Conservation (phyloP, 2,113 vertebrate genomes). For the Hemiprocne comata region DNA sequence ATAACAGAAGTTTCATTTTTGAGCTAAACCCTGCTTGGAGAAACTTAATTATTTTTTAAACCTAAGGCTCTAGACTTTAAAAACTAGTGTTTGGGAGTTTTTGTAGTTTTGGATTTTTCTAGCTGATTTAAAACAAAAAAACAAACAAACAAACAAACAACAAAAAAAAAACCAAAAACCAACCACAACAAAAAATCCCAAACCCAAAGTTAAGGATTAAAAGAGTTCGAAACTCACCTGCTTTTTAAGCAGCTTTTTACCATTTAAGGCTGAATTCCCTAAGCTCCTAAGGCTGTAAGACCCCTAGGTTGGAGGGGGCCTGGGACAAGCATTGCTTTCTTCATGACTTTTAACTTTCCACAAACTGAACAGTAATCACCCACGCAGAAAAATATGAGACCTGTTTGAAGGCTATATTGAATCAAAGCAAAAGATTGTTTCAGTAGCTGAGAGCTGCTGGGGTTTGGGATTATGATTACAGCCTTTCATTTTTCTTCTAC, state of each 20-base stretch:
- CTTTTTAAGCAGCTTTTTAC: background rate
- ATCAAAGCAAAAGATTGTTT: background rate
- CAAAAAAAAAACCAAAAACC: background rate
- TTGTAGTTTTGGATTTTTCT: background rate
- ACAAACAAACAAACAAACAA: background rate
- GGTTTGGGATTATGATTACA: background rate
- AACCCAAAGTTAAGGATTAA: background rate
- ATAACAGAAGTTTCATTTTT: background rate
- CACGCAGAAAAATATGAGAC: background rate
- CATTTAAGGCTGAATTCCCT: background rate
- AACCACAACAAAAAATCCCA: too few relatives aligned
- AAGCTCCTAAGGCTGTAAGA: background rate
- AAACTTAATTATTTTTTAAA: background rate
- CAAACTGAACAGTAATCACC: background rate
- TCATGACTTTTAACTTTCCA: background rate
- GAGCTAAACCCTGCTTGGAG: background rate
- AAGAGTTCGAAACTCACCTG: background rate
- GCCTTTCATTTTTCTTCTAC: background rate
- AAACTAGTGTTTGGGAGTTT: background rate
- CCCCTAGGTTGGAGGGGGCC: rapidly evolving
- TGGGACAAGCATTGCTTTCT: background rate
- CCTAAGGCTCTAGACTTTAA: background rate
- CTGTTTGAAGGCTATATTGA: background rate
- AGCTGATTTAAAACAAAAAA: background rate
- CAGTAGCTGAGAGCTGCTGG: background rate